phyloP scores from a whole-genome alignment of 2,888 invertebrate species.

The Parnassius mnemosyne region DNA sequence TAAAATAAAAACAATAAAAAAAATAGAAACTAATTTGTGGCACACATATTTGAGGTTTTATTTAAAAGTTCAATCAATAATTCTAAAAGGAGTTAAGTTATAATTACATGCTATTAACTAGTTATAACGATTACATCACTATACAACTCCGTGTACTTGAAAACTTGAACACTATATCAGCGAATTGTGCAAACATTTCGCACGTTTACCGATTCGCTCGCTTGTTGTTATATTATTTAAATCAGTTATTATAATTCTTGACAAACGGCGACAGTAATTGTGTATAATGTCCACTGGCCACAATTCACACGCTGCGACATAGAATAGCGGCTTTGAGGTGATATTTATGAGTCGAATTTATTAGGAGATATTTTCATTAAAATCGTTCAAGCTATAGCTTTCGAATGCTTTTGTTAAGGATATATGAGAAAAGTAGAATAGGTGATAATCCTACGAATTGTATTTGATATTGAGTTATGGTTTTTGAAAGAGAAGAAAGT shows the following conservation, averaged over 20 bases:
- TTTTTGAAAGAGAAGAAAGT: too few species aligned
- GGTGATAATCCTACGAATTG: not conserved
- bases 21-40: too few species aligned
- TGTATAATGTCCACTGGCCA: constrained; percentile 42
- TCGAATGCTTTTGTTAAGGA: not conserved
- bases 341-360: constrained; percentile 9
- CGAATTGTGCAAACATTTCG: constrained; percentile 2
- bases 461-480: not conserved
- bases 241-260: constrained; percentile 54
- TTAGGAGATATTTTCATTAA: constrained; percentile 4
- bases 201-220: constrained; percentile 27
- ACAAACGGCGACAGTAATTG: constrained; percentile 53
- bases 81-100: too few species aligned
- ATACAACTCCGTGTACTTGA: not conserved
- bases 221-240: constrained; percentile 45
- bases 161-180: constrained; percentile 12
- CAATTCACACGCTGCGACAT: constrained; percentile 3
- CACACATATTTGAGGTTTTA: too few species aligned
- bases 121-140: constrained; percentile 8
- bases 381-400: not conserved
- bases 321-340: constrained; percentile 1
- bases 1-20: too few species aligned
- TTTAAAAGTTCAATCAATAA: too few species aligned
- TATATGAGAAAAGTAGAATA: not conserved
- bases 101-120: not conserved